These are phyloP conservation scores for Pachyuromys duprasi DNA, from an alignment of 2,797 vertebrate genomes.

Conservation along the genomic window DNA sequence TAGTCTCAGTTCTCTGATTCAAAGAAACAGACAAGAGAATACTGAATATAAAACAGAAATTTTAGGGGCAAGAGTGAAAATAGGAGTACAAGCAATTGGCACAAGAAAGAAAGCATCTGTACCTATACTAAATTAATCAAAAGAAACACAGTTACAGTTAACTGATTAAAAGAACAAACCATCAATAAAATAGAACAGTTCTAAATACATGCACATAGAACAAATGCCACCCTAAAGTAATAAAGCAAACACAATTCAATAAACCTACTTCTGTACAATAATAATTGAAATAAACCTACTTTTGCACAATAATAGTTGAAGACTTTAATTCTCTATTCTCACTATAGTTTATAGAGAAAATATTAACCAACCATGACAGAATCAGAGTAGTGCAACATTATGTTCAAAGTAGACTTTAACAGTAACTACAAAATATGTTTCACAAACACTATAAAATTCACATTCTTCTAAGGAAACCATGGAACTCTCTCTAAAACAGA, in stretches of 20 bases:
- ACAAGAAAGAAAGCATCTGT: neutral
- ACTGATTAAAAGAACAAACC: neutral
- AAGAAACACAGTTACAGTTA: neutral
- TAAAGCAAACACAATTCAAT: neutral
- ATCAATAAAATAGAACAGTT: neutral
- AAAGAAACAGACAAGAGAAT: neutral
- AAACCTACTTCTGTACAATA: neutral
- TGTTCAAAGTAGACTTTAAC: neutral
- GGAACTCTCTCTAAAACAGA: neutral
- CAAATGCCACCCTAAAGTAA: neutral
- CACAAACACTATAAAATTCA: neutral
- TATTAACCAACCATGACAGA: neutral
- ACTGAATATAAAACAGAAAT: neutral
- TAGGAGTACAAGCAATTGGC: neutral
- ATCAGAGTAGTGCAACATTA: neutral
- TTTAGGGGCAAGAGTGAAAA: neutral
- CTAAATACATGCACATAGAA: neutral
- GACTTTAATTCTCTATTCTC: neutral
- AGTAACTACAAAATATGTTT: neutral
- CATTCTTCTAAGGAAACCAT: neutral
- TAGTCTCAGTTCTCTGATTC: neutral
- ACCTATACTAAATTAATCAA: neutral
- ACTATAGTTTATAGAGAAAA: neutral
- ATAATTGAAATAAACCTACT: neutral
- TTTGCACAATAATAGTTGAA: neutral